Evolutionary conservation across 2,113 vertebrate genomes (phyloP).

Genomic region (Odobenus rosmarus): DNA sequence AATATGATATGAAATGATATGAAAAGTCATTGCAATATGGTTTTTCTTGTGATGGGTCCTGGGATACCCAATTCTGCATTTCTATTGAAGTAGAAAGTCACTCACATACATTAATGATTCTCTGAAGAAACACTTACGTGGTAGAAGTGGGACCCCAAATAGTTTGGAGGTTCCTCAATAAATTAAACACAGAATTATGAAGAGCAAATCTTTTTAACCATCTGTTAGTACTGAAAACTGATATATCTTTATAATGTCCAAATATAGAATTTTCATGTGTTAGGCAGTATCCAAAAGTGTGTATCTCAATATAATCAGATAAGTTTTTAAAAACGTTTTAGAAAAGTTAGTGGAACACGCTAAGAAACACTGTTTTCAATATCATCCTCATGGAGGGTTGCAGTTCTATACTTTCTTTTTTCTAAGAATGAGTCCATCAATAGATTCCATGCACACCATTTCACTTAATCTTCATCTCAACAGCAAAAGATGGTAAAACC

Average conservation of each 20-base stretch:
- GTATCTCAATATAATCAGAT: background rate
- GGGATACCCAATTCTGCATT: background rate
- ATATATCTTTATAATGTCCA: background rate
- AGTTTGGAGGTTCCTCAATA: background rate
- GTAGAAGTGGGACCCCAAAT: background rate
- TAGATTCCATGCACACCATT: fast-evolving
- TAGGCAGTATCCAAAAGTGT: background rate
- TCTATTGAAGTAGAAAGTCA: background rate
- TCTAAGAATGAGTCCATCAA: background rate
- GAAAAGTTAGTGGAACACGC: background rate
- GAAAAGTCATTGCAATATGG: background rate
- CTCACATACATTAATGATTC: background rate
- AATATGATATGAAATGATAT: background rate
- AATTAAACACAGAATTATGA: background rate
- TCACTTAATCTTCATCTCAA: background rate
- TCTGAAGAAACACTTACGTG: background rate
- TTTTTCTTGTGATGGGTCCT: no score
- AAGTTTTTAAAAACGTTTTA: background rate
- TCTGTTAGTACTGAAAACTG: background rate
- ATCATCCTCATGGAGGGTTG: background rate
- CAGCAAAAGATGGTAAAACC: background rate
- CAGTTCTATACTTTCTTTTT: background rate
- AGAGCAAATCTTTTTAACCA: background rate
- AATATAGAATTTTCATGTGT: background rate
- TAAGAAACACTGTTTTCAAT: background rate